Percentiles rank a stretch among this genome's conserved stretches.
Conservation (phyloP, 1,140 invertebrate genomes). For the Heliconius melpomene region DNA sequence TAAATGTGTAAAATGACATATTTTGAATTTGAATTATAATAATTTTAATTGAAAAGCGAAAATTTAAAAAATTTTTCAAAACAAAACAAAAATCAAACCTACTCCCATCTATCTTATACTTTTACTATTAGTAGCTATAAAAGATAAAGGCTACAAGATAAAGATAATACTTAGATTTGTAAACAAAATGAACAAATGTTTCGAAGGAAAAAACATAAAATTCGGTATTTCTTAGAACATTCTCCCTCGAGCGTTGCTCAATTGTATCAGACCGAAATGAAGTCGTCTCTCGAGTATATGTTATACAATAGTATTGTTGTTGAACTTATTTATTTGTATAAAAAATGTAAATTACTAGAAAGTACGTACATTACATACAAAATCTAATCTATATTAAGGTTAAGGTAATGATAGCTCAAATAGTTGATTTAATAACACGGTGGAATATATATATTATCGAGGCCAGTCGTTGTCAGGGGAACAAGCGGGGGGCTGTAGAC, state of each 20-base stretch:
- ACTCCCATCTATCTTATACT: not conserved
- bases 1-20: no score
- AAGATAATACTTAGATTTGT: not conserved
- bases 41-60: no score
- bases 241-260: slow-evolving; percentile 4
- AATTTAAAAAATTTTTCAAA: no score
- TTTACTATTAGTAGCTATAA: no score
- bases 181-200: slow-evolving; percentile 16
- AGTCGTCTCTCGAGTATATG: not conserved
- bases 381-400: no score
- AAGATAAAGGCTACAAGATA: not conserved
- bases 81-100: not conserved
- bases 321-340: not conserved
- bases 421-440: no score
- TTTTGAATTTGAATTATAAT: no score
- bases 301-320: not conserved
- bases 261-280: not conserved
- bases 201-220: not conserved
- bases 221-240: not conserved
- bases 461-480: no score
- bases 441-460: no score
- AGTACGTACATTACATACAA: no score
- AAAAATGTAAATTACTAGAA: not conserved
- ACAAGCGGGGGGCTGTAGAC: no score
- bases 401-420: no score